These are phyloP conservation scores for Cheilinus undulatus DNA, from an alignment of 2,113 vertebrate species.

Conservation along the genomic window DNA sequence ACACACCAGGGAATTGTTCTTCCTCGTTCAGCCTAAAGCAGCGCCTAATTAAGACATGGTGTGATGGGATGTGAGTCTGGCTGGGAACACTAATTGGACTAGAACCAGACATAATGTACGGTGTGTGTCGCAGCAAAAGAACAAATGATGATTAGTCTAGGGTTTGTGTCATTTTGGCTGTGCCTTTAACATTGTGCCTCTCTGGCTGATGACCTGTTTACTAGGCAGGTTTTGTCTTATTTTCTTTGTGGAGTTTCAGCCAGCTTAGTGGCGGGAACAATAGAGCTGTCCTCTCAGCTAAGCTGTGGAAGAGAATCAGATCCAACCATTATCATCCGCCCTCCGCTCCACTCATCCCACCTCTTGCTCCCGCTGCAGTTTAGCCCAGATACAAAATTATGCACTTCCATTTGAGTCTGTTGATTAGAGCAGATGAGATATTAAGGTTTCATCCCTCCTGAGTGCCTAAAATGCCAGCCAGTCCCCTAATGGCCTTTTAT, in stretches of 20 bases:
- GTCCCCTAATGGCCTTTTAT: constrained; percentile 76
- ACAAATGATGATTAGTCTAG: constrained; percentile 51
- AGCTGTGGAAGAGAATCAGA: constrained; percentile 30
- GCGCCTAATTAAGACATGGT: constrained; percentile 61
- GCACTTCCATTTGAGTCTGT: constrained; percentile 51
- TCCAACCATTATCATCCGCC: constrained; percentile 39
- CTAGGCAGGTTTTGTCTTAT: constrained; percentile 28
- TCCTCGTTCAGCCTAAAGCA: constrained; percentile 46
- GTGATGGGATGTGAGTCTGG: constrained; percentile 49
- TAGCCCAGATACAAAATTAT: constrained; percentile 46
- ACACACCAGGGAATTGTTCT: constrained; percentile 35
- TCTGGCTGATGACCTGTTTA: constrained; percentile 41
- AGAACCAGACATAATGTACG: constrained; percentile 51
- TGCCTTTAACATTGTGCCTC: constrained; percentile 13
- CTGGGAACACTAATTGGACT: constrained; percentile 63
- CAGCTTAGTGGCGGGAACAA: constrained; percentile 61
- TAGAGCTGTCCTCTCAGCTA: constrained; percentile 29
- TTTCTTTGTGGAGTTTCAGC: constrained; percentile 37
- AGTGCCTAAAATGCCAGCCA: constrained; percentile 72
- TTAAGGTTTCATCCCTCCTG: constrained; percentile 54
- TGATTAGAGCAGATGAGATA: constrained; percentile 73
- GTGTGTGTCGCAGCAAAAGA: constrained; percentile 20
- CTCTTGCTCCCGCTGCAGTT: constrained; percentile 44
- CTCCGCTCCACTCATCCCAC: constrained; percentile 34
- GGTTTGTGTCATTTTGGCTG: neutral